These are phyloP conservation scores for Mesopsocus fuscifrons DNA, from an alignment of 2,888 invertebrate genomes.

Conservation along the genomic window DNA sequence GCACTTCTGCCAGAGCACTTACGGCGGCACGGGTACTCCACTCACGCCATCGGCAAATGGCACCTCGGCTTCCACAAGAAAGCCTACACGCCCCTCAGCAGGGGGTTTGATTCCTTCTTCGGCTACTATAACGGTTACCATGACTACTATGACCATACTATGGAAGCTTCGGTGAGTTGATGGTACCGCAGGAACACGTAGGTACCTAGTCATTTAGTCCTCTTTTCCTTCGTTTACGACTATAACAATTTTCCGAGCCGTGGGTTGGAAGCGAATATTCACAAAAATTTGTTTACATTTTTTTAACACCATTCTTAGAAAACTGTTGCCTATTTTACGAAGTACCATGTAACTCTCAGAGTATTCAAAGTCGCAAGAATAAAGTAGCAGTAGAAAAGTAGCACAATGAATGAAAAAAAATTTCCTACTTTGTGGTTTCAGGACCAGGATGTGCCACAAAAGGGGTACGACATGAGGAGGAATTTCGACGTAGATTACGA, in stretches of 20 bases:
- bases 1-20: slow-evolving; percentile 31
- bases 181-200: too few relatives aligned
- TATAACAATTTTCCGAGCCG: too few relatives aligned
- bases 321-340: too few relatives aligned
- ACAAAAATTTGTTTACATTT: not conserved
- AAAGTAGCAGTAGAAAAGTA: too few relatives aligned
- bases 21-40: slow-evolving; percentile 28
- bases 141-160: slow-evolving; percentile 54
- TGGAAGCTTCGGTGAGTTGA: slow-evolving; percentile 26
- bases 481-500: slow-evolving; percentile 34
- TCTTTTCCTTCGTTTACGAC: too few relatives aligned
- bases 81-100: slow-evolving; percentile 42
- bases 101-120: slow-evolving; percentile 65
- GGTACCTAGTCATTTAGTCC: too few relatives aligned
- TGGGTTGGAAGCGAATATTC: too few relatives aligned
- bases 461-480: slow-evolving; percentile 42
- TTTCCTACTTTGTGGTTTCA: too few relatives aligned
- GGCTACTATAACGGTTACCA: slow-evolving; percentile 71
- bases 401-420: too few relatives aligned
- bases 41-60: slow-evolving; percentile 36
- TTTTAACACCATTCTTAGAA: too few relatives aligned
- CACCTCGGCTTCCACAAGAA: slow-evolving; percentile 29
- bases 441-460: slow-evolving; percentile 15
- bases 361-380: too few relatives aligned
- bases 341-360: too few relatives aligned